Evolutionary conservation across 2,888 invertebrate species (phyloP), one percentile per base, ranked within the genome.

Genomic region (Microctonus hyperodae): DNA sequence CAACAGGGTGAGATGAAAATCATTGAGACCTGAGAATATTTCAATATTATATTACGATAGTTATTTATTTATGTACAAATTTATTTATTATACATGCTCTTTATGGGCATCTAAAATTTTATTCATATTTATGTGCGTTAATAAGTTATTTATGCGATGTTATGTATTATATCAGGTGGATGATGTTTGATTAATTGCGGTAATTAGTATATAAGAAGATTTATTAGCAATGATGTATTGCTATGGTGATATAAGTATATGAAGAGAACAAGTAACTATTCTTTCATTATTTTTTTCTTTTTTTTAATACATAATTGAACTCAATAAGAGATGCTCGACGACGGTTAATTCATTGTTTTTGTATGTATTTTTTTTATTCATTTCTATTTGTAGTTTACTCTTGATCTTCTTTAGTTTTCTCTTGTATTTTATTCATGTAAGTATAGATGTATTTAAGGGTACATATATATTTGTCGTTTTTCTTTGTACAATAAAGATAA

Each of bases 221-320:
- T n/a, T n/a, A n/a, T n/a, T n/a, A n/a, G n/a, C n/a, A n/a, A n/a
- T n/a, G n/a, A n/a, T n/a, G n/a, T n/a, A n/a, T 10, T 13, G n/a
- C 40, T 40, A 40, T n/a, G 7, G 23, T 13, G 51, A 51, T 25
- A 51, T 51, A 13, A 25, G 51, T n/a, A n/a, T n/a, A n/a, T 25
- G 13, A 23, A 2, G 23, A 50, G 9, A 25, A 23, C n/a, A 35
- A 58, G 13, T n/a, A n/a, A n/a, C n/a, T 40, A 48, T 40, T 1
- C 28, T 48, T 48, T 58, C 40, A 58, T 58, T 58, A 58, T 59
- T 65, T 65, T 44, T 40, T 40, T 16, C 60, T 60, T 25, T 31
- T 60, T 25, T 31, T 51, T 37, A 23, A 13, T 44, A 60, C 28
- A 40, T 55, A 65, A 65, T 65, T 65, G 60, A 60, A 60, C 65